These are phyloP conservation scores for Ceratothoa steindachneri DNA, from an alignment of 2,888 invertebrate species.

Conservation along the genomic window DNA sequence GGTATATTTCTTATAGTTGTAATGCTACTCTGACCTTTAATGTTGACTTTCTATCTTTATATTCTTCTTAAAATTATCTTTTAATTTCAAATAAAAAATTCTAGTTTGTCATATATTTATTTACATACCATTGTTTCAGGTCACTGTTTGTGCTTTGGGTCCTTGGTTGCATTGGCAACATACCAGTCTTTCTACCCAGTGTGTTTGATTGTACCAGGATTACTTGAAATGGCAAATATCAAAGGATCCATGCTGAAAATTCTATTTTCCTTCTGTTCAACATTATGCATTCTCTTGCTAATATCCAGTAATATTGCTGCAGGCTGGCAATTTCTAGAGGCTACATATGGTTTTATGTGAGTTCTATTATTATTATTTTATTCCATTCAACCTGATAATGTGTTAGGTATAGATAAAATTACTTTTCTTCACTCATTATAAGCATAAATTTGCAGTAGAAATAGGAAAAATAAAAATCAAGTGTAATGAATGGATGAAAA, in stretches of 20 bases:
- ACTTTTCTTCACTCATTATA: no score
- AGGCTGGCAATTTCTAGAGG: slow-evolving; percentile 57
- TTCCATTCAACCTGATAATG: no score
- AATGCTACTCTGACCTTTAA: no score
- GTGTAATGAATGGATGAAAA: no score
- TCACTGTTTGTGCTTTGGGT: slow-evolving; percentile 59
- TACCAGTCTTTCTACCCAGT: slow-evolving; percentile 72
- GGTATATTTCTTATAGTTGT: no score
- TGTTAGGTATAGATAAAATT: no score
- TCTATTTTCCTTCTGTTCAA: slow-evolving; percentile 59
- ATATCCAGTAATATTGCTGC: slow-evolving; percentile 64
- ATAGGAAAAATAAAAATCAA: no score
- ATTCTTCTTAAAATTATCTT: no score
- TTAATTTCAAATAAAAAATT: no score
- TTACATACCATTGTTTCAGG: slow-evolving; percentile 57
- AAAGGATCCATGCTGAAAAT: slow-evolving; percentile 57
- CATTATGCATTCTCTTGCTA: slow-evolving; percentile 60
- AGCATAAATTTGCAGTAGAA: no score
- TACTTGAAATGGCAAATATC: slow-evolving; percentile 62
- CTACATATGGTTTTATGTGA: slow-evolving; percentile 79
- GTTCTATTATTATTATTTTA: slow-evolving; percentile 54
- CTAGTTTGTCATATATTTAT: no score
- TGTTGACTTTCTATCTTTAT: no score
- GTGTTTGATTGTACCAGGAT: slow-evolving; percentile 74
- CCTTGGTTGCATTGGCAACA: slow-evolving; percentile 67